phyloP scores from a whole-genome alignment of 1,140 invertebrate genomes.

The Trichonephila inaurata region DNA sequence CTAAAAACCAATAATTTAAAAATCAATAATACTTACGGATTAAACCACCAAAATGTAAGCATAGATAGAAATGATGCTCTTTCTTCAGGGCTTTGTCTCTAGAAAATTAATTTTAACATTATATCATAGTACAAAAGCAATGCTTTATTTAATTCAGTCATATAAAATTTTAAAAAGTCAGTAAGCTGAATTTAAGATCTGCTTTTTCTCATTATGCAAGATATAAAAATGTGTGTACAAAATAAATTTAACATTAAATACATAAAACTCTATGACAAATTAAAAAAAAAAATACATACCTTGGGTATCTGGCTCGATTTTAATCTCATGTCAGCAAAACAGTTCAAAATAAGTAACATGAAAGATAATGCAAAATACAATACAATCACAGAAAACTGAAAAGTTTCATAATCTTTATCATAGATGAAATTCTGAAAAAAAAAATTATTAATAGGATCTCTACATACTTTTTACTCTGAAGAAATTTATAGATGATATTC shows the following conservation, averaged over 20 bases:
- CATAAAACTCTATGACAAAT: background rate
- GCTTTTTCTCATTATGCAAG: too few relatives aligned
- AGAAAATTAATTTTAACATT: background rate
- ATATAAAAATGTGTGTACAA: too few relatives aligned
- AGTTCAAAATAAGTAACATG: slow-evolving; percentile 89
- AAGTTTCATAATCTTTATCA: slow-evolving; percentile 80
- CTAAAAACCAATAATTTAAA: background rate
- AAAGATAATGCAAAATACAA: slow-evolving; percentile 89
- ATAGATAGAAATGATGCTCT: slow-evolving; percentile 93
- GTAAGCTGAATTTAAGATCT: too few relatives aligned
- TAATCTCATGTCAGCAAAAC: slow-evolving; percentile 86
- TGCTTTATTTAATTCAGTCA: too few relatives aligned
- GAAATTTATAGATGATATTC: too few relatives aligned
- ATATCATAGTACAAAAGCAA: background rate
- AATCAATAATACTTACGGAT: slow-evolving; percentile 81
- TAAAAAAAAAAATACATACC: slow-evolving; percentile 9
- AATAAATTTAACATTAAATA: too few relatives aligned
- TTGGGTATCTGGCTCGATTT: background rate
- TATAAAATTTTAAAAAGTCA: too few relatives aligned
- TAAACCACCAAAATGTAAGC: slow-evolving; percentile 96
- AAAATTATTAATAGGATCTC: background rate
- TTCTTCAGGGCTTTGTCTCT: slow-evolving; percentile 88
- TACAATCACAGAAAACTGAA: slow-evolving; percentile 88
- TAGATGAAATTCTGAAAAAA: slow-evolving; percentile 73
- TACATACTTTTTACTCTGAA: background rate